Evolutionary conservation across 1,140 invertebrate genomes (phyloP).

Genomic region (Adelges cooleyi): DNA sequence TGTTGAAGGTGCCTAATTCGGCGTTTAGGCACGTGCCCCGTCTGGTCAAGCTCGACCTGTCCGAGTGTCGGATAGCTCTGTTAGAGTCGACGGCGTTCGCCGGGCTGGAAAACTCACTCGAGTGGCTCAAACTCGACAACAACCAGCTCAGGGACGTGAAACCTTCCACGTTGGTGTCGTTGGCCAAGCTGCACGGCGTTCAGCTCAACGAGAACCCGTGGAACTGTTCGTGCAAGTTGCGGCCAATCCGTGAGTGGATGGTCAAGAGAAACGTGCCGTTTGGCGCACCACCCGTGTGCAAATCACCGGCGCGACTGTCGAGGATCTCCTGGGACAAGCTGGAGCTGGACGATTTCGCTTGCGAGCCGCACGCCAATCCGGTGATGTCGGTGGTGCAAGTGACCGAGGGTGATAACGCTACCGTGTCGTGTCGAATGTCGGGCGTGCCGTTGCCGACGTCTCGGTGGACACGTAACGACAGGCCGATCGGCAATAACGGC

Average conservation of each 20-base stretch:
- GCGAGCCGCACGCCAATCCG: conserved; percentile 52
- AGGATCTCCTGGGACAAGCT: conserved; percentile 59
- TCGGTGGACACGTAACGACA: conserved; percentile 44
- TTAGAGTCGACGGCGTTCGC: conserved; percentile 58
- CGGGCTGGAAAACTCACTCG: conserved; percentile 53
- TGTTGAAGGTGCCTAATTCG: conserved; percentile 52
- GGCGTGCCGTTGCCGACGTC: conserved; percentile 56
- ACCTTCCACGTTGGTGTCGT: conserved; percentile 49
- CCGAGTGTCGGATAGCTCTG: conserved; percentile 51
- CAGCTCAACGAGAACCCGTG: conserved; percentile 65
- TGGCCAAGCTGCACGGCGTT: conserved; percentile 58
- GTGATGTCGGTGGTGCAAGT: conserved; percentile 44
- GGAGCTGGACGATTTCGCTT: conserved; percentile 67
- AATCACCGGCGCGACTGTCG: conserved; percentile 47
- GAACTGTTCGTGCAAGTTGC: conserved; percentile 67
- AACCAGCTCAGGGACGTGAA: conserved; percentile 56
- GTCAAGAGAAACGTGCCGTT: conserved; percentile 59
- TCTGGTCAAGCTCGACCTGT: conserved; percentile 59
- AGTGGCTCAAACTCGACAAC: conserved; percentile 64
- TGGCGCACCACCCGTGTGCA: conserved; percentile 54
- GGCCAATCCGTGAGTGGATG: conserved; percentile 66
- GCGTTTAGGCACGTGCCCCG: conserved; percentile 56
- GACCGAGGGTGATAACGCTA: conserved; percentile 57
- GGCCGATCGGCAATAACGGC: conserved; percentile 43
- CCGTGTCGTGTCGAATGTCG: conserved; percentile 55